Base-by-base conservation (phyloP, 2,888 invertebrate genomes). In the Dione vanillae region DNA sequence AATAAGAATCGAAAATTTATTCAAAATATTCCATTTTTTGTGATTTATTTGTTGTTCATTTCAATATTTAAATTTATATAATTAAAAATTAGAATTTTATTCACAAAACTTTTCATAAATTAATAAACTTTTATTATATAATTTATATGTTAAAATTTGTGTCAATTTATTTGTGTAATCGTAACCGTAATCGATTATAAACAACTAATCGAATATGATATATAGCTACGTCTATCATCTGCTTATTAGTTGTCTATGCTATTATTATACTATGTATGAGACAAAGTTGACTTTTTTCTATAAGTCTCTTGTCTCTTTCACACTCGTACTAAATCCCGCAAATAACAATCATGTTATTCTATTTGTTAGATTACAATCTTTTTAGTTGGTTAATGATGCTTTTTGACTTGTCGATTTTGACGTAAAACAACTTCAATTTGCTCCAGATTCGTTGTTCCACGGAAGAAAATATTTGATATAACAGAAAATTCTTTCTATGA, bases 391-490 rank as follows among this genome's bases (percentile, higher is more conserved):
- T 84, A 74, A 72, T 81, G 89, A 89, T 89, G 90, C 90, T 86
- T 89, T 88, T 86, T 83, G 74, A 78, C 75, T 74, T 78, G 85
- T 85, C 84, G 82, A 85, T 81, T 86, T 91, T 91, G 89, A 91
- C 90, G 85, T 90, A 87, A 89, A 89, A 84, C 89, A 88, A 86
- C 84, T 90, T 85, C 85, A 84, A 85, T 83, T 88, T 86, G 88
- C 79, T 88, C 85, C 78, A 83, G 82, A 85, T 88, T 86, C 79
- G 83, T 85, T 85, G 85, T 86, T 86, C 85, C 82, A 74, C 82
- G 68, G 76, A 81, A 85, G 83, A 83, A 80, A 74, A 74, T 75
- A 71, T 77, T 74, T 74, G 78, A 58, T 83, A 85, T 82, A 78
- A 76, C 76, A 78, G 78, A 78, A 85, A 86, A 83, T 83, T 85